These are phyloP conservation scores for Varecia variegata DNA, from an alignment of 2,797 vertebrate species.

Conservation along the genomic window DNA sequence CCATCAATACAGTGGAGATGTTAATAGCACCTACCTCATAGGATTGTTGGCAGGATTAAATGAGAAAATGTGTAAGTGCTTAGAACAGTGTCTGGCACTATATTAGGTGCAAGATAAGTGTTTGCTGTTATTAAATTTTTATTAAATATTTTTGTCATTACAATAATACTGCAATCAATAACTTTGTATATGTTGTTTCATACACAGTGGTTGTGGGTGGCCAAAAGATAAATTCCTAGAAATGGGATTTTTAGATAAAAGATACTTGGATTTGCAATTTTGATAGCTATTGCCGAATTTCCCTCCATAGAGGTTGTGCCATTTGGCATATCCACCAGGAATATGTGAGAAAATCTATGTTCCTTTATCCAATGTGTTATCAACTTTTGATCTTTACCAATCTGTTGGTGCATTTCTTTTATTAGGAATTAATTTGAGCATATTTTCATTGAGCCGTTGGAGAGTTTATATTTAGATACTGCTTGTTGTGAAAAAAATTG, in stretches of 20 bases:
- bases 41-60: not conserved
- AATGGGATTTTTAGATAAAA: not conserved
- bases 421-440: not conserved
- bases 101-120: not conserved
- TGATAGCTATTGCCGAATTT: not conserved
- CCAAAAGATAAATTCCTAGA: not conserved
- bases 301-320: not conserved
- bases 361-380: not conserved
- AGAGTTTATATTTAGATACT: conserved; percentile 19
- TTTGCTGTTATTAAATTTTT: not conserved
- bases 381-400: not conserved
- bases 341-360: not conserved
- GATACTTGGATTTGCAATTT: not conserved
- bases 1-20: not conserved
- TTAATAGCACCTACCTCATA: not conserved
- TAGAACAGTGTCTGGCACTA: not conserved
- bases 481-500: not conserved
- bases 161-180: not conserved
- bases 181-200: conserved; percentile 19
- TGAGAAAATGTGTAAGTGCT: not conserved
- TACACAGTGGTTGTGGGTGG: not conserved
- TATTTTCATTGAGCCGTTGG: conserved; percentile 38
- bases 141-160: not conserved
- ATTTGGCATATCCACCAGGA: not conserved
- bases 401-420: not conserved